phyloP scores from a whole-genome alignment of 2,113 vertebrate genomes.

The Archocentrus centrarchus region DNA sequence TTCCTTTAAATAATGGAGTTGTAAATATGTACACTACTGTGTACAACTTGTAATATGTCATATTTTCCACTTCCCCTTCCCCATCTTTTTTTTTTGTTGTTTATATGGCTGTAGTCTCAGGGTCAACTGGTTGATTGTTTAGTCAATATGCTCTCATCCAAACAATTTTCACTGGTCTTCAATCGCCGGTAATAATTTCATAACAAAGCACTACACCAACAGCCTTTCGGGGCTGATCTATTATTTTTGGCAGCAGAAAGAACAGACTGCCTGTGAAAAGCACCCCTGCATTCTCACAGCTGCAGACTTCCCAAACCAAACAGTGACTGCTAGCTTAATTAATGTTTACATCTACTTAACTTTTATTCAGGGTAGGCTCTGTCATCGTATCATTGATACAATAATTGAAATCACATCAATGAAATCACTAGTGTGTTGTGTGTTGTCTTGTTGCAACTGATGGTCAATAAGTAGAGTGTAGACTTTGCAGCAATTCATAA shows the following conservation, averaged over 20 bases:
- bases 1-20: not conserved
- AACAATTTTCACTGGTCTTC: not conserved
- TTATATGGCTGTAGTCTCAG: not conserved
- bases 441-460: no score
- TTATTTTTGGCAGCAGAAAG: constrained; percentile 9
- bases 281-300: not conserved
- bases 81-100: not conserved
- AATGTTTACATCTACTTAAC: not conserved
- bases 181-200: not conserved
- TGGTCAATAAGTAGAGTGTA: no score
- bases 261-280: not conserved
- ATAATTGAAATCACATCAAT: not conserved
- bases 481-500: no score
- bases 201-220: not conserved
- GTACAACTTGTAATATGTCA: not conserved
- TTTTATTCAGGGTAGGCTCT: not conserved
- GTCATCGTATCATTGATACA: not conserved
- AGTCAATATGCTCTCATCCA: constrained; percentile 11
- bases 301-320: constrained; percentile 4
- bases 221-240: not conserved
- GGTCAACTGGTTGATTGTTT: constrained; percentile 7
- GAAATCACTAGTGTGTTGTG: no score
- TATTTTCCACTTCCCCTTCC: not conserved
- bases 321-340: constrained; percentile 1
- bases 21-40: not conserved